phyloP scores from a whole-genome alignment of 2,888 invertebrate species.

The Abrostola triplasia region DNA sequence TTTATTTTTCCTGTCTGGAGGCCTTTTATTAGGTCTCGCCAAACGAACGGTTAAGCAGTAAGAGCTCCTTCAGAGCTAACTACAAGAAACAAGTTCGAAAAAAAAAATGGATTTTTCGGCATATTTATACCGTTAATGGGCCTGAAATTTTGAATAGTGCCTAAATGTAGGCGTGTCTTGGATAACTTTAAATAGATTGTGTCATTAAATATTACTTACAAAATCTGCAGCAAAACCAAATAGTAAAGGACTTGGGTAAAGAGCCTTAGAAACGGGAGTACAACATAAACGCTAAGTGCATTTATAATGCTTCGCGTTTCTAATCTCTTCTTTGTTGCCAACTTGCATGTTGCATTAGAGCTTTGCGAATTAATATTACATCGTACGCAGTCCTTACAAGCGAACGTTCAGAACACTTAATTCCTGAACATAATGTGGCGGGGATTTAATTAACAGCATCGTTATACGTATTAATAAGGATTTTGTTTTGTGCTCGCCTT shows the following conservation, averaged over 20 bases:
- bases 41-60: too few species aligned
- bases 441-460: constrained; percentile 45
- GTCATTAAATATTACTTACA: too few species aligned
- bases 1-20: too few species aligned
- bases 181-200: not conserved
- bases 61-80: too few species aligned
- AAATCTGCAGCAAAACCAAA: not conserved
- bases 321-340: constrained; percentile 23
- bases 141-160: too few species aligned
- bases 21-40: too few species aligned
- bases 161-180: too few species aligned
- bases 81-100: too few species aligned
- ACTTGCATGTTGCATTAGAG: constrained; percentile 23
- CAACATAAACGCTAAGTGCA: constrained; percentile 5
- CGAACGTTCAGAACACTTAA: constrained; percentile 33
- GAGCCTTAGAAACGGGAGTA: not conserved
- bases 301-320: not conserved
- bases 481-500: constrained; percentile 11
- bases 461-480: constrained; percentile 46
- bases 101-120: too few species aligned
- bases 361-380: constrained; percentile 20
- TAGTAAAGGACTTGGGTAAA: not conserved
- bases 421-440: constrained; percentile 30
- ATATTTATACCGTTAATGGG: too few species aligned
- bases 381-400: constrained; percentile 8